phyloP scores from a whole-genome alignment of 23 tunicate species.

The Aplidium turbinatum region DNA sequence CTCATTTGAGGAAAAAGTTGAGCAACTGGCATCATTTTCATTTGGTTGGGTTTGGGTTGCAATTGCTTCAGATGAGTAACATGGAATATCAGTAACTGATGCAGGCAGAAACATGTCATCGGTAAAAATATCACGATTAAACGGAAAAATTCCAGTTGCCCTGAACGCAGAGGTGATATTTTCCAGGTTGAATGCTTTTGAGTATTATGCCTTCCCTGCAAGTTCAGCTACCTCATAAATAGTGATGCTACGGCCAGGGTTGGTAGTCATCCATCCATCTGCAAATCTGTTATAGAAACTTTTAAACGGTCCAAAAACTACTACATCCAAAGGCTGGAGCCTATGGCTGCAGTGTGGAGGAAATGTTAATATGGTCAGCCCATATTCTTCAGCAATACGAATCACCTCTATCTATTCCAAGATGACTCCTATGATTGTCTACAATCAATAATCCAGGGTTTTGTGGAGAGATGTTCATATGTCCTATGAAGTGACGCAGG shows the following conservation, averaged over 20 bases:
- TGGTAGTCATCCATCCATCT: background rate
- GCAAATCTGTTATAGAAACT: background rate
- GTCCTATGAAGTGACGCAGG: constrained; percentile 18
- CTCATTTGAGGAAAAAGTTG: too few relatives aligned
- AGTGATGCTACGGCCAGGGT: constrained; percentile 14
- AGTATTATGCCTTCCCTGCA: constrained; percentile 26
- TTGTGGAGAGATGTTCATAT: constrained; percentile 10
- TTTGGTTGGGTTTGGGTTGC: too few relatives aligned
- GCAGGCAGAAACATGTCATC: constrained; percentile 28
- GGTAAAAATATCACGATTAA: constrained; percentile 10
- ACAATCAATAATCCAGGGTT: constrained; percentile 28
- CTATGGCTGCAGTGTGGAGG: constrained; percentile 57
- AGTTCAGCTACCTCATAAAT: constrained; percentile 42
- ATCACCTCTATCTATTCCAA: background rate
- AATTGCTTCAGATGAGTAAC: background rate
- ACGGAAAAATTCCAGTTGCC: constrained; percentile 31
- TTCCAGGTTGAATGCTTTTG: constrained; percentile 20
- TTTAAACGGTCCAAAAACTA: constrained; percentile 34
- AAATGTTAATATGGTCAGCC: constrained; percentile 38
- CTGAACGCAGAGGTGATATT: constrained; percentile 33
- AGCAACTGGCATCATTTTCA: too few relatives aligned
- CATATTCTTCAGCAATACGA: constrained; percentile 24
- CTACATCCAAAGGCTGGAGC: constrained; percentile 28
- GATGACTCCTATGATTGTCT: constrained; percentile 19
- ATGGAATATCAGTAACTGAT: background rate